Conservation (phyloP, 2,888 invertebrate species). For the Euplexia lucipara region DNA sequence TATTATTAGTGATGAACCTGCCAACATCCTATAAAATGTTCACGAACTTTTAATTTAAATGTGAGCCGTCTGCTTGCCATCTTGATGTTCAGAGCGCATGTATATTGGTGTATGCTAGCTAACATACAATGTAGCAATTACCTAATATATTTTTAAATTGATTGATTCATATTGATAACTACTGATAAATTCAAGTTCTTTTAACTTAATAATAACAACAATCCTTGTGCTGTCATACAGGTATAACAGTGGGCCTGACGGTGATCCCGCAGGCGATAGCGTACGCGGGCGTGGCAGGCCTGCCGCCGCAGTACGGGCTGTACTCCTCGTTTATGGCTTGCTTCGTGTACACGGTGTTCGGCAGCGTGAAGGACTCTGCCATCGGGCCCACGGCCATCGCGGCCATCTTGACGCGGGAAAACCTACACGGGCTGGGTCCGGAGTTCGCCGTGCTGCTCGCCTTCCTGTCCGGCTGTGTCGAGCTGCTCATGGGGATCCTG, state of each 20-base stretch:
- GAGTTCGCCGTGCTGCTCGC: slow-evolving; percentile 94
- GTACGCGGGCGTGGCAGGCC: slow-evolving; percentile 95
- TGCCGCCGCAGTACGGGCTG: slow-evolving; percentile 95
- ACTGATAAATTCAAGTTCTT: no score
- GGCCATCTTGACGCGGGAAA: slow-evolving; percentile 94
- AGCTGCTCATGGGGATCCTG: slow-evolving; percentile 93
- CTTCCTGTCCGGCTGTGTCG: slow-evolving; percentile 93
- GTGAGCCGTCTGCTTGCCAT: no score
- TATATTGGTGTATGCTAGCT: no score
- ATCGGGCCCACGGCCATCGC: slow-evolving; percentile 97
- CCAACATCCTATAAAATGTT: no score
- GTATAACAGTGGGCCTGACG: slow-evolving; percentile 93
- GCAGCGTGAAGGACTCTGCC: slow-evolving; percentile 93
- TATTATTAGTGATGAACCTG: no score
- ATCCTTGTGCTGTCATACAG: slow-evolving; percentile 66
- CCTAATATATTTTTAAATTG: no score
- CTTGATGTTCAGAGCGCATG: no score
- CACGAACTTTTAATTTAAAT: no score
- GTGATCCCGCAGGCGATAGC: slow-evolving; percentile 96
- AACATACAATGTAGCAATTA: no score
- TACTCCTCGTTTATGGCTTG: slow-evolving; percentile 98
- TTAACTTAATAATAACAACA: slow-evolving; percentile 1
- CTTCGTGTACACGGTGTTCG: slow-evolving; percentile 97
- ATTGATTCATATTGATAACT: no score
- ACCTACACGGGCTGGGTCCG: slow-evolving; percentile 93